Evolutionary conservation across 2,888 invertebrate genomes (phyloP), one percentile per base, ranked within the genome.

Genomic region (Trilocha varians): DNA sequence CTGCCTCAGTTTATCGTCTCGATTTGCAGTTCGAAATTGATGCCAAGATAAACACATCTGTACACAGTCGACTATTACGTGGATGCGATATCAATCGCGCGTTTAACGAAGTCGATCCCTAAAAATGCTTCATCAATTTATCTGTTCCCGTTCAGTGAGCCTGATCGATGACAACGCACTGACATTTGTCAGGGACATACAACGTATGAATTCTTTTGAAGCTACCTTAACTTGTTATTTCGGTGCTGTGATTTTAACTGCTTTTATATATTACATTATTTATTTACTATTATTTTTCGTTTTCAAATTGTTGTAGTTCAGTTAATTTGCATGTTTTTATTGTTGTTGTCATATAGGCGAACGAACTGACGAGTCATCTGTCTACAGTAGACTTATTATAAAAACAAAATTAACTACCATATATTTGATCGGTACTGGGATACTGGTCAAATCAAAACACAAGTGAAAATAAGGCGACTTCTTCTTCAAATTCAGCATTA

Each of bases 111-210:
- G 54, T 51, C 53, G 61, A 62, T 65, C 61, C 52, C 59, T 58
- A 72, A 71, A 73, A 70, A 70, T 66, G 69, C 65, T 65, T 66
- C 65, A 65, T 68, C 68, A 71, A 71, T 72, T 70, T 67, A 66
- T 66, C 64, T 65, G 67, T 70, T 70, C 69, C 60, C 59, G 67
- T 60, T 66, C 69, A 65, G 53, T 62, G 64, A 58, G 47, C 49
- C 57, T 73, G 75, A 77, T 75, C 62, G 70, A 76, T 73, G 70
- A 65, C 67, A 62, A 53, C 51, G 48, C 40, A 35, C 63, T 57
- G 68, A 67, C 64, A 70, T 72, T 74, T 70, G 72, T 71, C 70
- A 68, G 59, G 62, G 53, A 50, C 59, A 57, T 47, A 43, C 49
- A 47, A 55, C 53, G 47, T 48, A 58, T 58, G 59, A 60, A 70